Evolutionary conservation across 2,888 invertebrate species (phyloP).

Genomic region (Lissocephala sabroskyi): DNA sequence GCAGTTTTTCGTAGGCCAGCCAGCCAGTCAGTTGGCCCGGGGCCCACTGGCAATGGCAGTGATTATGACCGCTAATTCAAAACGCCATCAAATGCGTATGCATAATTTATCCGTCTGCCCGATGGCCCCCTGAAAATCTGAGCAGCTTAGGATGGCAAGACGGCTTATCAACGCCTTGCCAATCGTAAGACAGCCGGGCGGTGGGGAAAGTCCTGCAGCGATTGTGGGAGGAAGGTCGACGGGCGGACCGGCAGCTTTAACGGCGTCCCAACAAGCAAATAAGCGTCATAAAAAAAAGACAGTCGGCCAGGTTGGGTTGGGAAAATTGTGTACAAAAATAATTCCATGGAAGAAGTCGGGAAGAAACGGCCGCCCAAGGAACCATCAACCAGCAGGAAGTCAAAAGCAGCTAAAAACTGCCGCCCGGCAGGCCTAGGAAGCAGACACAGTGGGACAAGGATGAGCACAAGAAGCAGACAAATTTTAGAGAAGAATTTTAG

Average conservation of each 20-base stretch:
- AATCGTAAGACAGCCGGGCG: conserved; percentile 36
- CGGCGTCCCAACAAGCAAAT: too few relatives aligned
- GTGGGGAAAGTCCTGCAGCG: conserved; percentile 27
- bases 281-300: conserved; percentile 36
- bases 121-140: too few relatives aligned
- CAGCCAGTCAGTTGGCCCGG: too few relatives aligned
- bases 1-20: not conserved
- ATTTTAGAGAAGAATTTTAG: too few relatives aligned
- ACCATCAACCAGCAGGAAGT: too few relatives aligned
- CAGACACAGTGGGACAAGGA: too few relatives aligned
- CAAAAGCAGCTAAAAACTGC: too few relatives aligned
- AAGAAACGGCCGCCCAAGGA: conserved; percentile 13
- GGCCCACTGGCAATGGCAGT: not conserved
- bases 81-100: conserved; percentile 19
- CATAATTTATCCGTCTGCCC: too few relatives aligned
- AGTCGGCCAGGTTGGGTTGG: not conserved
- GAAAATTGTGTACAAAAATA: conserved; percentile 51
- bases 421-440: too few relatives aligned
- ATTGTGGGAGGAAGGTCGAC: too few relatives aligned
- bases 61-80: conserved; percentile 42
- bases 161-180: conserved; percentile 47
- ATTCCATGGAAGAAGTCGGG: conserved; percentile 33
- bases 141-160: conserved; percentile 19
- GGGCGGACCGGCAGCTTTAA: too few relatives aligned
- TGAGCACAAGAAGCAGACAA: too few relatives aligned